Evolutionary conservation across 2,797 vertebrate species (phyloP).

Genomic region (Poeciliopsis infans): DNA sequence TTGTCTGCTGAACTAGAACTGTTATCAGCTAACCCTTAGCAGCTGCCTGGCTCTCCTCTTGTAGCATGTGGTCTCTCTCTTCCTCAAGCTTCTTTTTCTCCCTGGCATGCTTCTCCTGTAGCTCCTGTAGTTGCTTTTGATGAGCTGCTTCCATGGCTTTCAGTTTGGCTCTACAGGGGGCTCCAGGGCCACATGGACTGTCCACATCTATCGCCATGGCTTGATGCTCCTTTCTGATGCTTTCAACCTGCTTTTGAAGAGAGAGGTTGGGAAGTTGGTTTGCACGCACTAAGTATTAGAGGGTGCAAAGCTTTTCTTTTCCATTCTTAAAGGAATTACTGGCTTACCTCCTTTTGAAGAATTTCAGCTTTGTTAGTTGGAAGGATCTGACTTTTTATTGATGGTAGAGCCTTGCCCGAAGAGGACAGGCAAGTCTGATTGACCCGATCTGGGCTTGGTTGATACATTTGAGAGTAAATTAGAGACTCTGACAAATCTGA

Average conservation of each 20-base stretch:
- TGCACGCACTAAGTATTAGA: neutral
- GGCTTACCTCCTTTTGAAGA: slow-evolving; percentile 88
- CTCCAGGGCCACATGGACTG: slow-evolving; percentile 72
- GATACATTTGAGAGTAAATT: slow-evolving; percentile 28
- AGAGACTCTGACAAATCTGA: slow-evolving; percentile 21
- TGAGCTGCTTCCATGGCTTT: slow-evolving; percentile 89
- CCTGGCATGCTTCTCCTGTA: slow-evolving; percentile 85
- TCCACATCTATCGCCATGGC: slow-evolving; percentile 43
- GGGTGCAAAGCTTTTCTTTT: neutral
- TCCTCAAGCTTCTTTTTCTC: slow-evolving; percentile 85
- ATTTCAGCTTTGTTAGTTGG: slow-evolving; percentile 72
- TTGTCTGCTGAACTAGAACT: neutral
- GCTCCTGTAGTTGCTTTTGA: slow-evolving; percentile 83
- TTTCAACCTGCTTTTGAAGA: slow-evolving; percentile 70
- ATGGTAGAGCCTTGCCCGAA: slow-evolving; percentile 18
- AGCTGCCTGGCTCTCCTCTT: slow-evolving; percentile 84
- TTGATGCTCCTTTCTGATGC: slow-evolving; percentile 54
- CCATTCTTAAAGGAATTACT: neutral
- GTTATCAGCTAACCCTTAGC: slow-evolving; percentile 79
- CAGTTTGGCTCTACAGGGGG: slow-evolving; percentile 86
- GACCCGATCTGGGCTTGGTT: slow-evolving; percentile 34
- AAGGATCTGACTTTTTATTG: slow-evolving; percentile 50
- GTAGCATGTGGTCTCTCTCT: slow-evolving; percentile 85
- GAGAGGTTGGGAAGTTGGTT: slow-evolving; percentile 60
- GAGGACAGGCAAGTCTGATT: slow-evolving; percentile 12